Evolutionary conservation across 2,113 vertebrate genomes (phyloP).

Genomic region (Passer domesticus): DNA sequence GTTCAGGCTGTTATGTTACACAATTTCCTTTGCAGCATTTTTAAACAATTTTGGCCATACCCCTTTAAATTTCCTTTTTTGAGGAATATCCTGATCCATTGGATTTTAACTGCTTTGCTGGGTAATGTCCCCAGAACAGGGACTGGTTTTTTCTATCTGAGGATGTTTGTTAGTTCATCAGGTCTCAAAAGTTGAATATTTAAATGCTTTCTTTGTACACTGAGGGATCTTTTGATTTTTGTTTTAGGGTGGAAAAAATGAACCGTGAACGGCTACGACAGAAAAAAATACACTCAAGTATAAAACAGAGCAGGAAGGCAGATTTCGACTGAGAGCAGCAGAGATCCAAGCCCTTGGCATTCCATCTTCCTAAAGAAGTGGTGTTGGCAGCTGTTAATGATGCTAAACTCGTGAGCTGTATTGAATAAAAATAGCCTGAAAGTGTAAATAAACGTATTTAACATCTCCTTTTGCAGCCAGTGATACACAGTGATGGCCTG

Average conservation of each 20-base stretch:
- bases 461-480: background rate
- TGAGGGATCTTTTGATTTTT: background rate
- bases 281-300: constrained; percentile 72
- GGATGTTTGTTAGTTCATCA: background rate
- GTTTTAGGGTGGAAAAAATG: constrained; percentile 75
- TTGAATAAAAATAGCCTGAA: background rate
- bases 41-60: background rate
- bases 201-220: background rate
- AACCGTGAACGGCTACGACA: constrained; percentile 79
- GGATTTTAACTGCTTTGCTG: background rate
- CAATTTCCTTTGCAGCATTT: background rate
- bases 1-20: rapidly evolving
- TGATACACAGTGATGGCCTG: background rate
- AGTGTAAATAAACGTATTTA: constrained; percentile 17
- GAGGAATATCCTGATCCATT: background rate
- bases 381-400: background rate
- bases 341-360: background rate
- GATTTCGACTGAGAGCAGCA: constrained; percentile 67
- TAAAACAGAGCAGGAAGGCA: constrained; percentile 72
- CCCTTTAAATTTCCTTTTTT: background rate
- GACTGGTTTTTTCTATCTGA: background rate
- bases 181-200: background rate
- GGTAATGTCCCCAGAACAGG: background rate
- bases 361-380: background rate
- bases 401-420: background rate